Percentiles rank a stretch among this genome's conserved stretches.
These are phyloP conservation scores for Xestoiulus laeticollis DNA, from an alignment of 2,888 invertebrate genomes.

Conservation along the genomic window DNA sequence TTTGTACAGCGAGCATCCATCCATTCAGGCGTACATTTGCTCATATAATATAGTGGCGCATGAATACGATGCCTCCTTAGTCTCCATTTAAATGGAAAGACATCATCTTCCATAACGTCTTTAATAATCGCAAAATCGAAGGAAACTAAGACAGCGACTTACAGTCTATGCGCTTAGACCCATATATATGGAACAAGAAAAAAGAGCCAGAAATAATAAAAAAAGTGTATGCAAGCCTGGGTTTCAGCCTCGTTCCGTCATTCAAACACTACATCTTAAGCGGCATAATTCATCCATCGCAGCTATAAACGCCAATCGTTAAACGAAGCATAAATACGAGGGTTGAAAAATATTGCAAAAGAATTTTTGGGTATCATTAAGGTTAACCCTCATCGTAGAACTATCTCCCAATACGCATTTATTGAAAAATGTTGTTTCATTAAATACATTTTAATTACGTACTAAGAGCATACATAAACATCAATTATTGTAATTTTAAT, in stretches of 20 bases:
- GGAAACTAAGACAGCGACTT: slow-evolving; percentile 20
- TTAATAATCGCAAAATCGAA: slow-evolving; percentile 26
- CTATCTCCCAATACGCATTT: not conserved
- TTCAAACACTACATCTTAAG: not conserved
- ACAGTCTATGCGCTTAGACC: not conserved
- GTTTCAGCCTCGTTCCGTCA: not conserved
- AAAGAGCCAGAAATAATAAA: not conserved
- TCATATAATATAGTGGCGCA: slow-evolving; percentile 2
- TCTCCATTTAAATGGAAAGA: slow-evolving; percentile 26
- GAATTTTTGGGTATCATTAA: not conserved
- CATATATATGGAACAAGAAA: not conserved
- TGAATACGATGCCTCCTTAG: slow-evolving; percentile 26
- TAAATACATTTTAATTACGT: too few species aligned
- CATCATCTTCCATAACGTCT: slow-evolving; percentile 26
- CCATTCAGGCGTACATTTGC: slow-evolving; percentile 26
- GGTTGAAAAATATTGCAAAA: not conserved
- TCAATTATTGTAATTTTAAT: too few species aligned
- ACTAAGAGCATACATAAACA: too few species aligned
- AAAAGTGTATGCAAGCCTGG: not conserved
- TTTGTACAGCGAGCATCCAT: slow-evolving; percentile 26
- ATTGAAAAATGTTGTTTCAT: too few species aligned
- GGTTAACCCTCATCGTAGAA: not conserved
- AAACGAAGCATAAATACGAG: not conserved
- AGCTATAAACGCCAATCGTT: not conserved
- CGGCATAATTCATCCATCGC: not conserved